Evolutionary conservation across 2,888 invertebrate species (phyloP).

Genomic region (Hypomecis atomaria): DNA sequence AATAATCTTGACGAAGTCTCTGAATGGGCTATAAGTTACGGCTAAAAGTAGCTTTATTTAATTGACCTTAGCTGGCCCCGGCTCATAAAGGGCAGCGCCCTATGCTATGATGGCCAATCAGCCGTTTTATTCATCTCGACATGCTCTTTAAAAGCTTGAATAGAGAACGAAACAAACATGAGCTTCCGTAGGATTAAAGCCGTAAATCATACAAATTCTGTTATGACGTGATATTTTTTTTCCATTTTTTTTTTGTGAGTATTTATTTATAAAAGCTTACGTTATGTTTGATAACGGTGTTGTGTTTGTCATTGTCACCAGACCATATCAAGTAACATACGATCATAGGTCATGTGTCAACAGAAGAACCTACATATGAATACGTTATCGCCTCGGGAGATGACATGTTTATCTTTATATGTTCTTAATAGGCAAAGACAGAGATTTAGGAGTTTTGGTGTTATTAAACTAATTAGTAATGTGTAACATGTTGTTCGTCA

Average conservation of each 20-base stretch:
- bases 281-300: slow-evolving; percentile 20
- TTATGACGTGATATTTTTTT: slow-evolving; percentile 24
- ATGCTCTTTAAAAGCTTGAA: slow-evolving; percentile 37
- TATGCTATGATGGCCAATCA: slow-evolving; percentile 54
- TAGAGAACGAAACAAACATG: slow-evolving; percentile 24
- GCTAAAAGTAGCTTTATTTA: slow-evolving; percentile 60
- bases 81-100: slow-evolving; percentile 66
- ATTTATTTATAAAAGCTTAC: slow-evolving; percentile 27
- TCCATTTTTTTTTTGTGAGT: slow-evolving; percentile 27
- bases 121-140: slow-evolving; percentile 46
- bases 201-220: slow-evolving; percentile 13
- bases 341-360: slow-evolving; percentile 53
- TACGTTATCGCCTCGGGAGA: slow-evolving; percentile 34
- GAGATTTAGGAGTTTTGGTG: slow-evolving; percentile 32
- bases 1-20: slow-evolving; percentile 32
- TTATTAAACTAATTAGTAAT: neutral
- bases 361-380: slow-evolving; percentile 38
- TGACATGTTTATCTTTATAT: slow-evolving; percentile 40
- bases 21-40: slow-evolving; percentile 41
- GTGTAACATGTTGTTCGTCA: neutral
- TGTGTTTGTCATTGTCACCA: slow-evolving; percentile 23
- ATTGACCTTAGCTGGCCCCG: slow-evolving; percentile 72
- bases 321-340: slow-evolving; percentile 48
- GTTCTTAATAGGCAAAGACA: slow-evolving; percentile 26
- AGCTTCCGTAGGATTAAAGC: slow-evolving; percentile 20